Conservation (phyloP, 2,888 invertebrate species). For the Caenorhabditis drosophilae region DNA sequence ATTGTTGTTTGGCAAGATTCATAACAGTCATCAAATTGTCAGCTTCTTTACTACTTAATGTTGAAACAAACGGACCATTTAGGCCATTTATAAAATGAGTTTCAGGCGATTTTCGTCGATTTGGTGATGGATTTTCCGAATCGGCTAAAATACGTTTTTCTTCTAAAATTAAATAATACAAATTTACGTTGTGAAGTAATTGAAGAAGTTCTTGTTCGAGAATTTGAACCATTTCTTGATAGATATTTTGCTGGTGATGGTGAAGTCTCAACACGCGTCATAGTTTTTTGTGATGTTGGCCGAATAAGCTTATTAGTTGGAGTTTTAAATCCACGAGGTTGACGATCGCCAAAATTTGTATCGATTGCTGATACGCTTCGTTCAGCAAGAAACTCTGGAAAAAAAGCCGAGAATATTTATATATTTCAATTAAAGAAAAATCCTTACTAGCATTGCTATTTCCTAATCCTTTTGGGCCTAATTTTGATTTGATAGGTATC, state of each 20-base stretch:
- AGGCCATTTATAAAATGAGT: slow-evolving; percentile 11
- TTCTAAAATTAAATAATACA: background rate
- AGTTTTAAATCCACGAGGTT: slow-evolving; percentile 3
- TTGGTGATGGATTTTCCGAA: slow-evolving; percentile 17
- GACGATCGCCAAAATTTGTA: slow-evolving; percentile 5
- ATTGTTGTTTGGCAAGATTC: background rate
- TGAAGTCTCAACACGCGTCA: slow-evolving; percentile 20
- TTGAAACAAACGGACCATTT: slow-evolving; percentile 22
- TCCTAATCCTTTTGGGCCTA: background rate
- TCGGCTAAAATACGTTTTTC: slow-evolving; percentile 8
- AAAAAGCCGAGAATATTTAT: background rate
- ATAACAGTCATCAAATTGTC: slow-evolving; percentile 7
- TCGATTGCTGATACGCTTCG: slow-evolving; percentile 31
- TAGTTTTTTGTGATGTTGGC: slow-evolving; percentile 20
- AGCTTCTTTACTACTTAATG: slow-evolving; percentile 16
- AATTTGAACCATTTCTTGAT: slow-evolving; percentile 12
- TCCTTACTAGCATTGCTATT: slow-evolving; percentile 30
- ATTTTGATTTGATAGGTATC: slow-evolving; percentile 14
- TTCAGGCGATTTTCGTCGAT: no score
- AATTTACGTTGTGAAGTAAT: slow-evolving; percentile 5
- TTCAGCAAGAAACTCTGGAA: slow-evolving; percentile 23
- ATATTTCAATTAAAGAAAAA: background rate
- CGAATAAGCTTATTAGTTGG: slow-evolving; percentile 13
- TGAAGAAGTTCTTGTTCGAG: slow-evolving; percentile 5
- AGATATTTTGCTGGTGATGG: background rate